phyloP scores from a whole-genome alignment of 2,888 invertebrate genomes.

The Syrphus vitripennis region DNA sequence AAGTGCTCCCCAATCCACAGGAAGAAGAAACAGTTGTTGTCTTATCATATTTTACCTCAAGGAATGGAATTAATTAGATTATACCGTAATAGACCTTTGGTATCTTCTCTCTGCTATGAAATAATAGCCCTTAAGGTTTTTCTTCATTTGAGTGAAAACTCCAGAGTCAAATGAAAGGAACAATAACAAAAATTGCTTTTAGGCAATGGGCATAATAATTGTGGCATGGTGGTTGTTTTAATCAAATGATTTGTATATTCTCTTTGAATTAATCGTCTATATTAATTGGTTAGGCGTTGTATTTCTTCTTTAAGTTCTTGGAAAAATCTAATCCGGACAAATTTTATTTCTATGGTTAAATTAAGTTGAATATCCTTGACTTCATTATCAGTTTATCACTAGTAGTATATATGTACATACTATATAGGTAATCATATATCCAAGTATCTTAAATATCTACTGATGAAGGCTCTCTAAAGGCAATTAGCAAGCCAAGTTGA shows the following conservation, averaged over 20 bases:
- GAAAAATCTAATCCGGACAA: too few species aligned
- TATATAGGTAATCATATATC: background rate
- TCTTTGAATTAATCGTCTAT: background rate
- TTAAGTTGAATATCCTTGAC: background rate
- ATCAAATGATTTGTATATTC: background rate
- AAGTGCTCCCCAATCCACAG: too few species aligned
- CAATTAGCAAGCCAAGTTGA: background rate
- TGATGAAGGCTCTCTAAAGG: background rate
- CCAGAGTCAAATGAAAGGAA: background rate
- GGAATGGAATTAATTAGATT: conserved; percentile 11
- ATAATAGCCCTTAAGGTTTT: background rate
- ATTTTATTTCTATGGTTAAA: background rate
- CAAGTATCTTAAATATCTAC: background rate
- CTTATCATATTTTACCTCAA: background rate
- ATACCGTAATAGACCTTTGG: background rate
- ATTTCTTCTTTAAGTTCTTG: background rate
- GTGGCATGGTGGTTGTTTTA: background rate
- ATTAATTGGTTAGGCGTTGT: background rate
- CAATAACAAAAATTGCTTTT: background rate
- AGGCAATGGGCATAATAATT: background rate
- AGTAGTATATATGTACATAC: too few species aligned
- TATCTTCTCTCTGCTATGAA: background rate
- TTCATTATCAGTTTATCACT: background rate
- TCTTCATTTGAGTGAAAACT: background rate
- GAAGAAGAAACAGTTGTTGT: background rate